phyloP scores from a whole-genome alignment of 2,888 invertebrate genomes.

The Sturmia bella region DNA sequence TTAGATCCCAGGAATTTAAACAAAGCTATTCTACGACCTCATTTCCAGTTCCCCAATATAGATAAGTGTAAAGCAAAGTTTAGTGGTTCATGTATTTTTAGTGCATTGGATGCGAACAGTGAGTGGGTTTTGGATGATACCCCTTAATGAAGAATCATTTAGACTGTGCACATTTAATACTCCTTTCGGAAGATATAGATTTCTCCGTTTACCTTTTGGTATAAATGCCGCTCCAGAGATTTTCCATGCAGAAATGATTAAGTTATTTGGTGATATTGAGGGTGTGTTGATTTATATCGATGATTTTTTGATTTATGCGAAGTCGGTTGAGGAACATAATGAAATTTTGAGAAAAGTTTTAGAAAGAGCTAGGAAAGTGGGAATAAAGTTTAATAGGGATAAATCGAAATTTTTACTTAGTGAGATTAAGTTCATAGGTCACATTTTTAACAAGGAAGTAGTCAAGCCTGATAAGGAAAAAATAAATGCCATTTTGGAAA shows the following conservation, averaged over 20 bases:
- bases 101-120: background rate
- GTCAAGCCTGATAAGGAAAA: background rate
- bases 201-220: background rate
- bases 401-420: background rate
- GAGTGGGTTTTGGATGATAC: conserved; percentile 5
- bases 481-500: background rate
- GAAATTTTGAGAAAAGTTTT: too few relatives aligned
- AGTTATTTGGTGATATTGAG: background rate
- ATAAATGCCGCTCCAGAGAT: background rate
- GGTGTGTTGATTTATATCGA: background rate
- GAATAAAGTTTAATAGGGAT: background rate
- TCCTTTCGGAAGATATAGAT: background rate
- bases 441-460: background rate
- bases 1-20: too few relatives aligned
- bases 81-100: background rate
- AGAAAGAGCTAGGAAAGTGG: background rate
- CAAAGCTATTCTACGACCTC: too few relatives aligned
- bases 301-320: too few relatives aligned
- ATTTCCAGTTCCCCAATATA: too few relatives aligned
- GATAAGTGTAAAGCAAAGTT: background rate
- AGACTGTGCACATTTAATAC: background rate
- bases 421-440: background rate
- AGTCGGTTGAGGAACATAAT: too few relatives aligned
- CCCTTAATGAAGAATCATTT: background rate
- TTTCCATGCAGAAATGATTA: background rate